Base-by-base conservation (phyloP, 2,113 vertebrate genomes). In the Tragelaphus buxtoni region DNA sequence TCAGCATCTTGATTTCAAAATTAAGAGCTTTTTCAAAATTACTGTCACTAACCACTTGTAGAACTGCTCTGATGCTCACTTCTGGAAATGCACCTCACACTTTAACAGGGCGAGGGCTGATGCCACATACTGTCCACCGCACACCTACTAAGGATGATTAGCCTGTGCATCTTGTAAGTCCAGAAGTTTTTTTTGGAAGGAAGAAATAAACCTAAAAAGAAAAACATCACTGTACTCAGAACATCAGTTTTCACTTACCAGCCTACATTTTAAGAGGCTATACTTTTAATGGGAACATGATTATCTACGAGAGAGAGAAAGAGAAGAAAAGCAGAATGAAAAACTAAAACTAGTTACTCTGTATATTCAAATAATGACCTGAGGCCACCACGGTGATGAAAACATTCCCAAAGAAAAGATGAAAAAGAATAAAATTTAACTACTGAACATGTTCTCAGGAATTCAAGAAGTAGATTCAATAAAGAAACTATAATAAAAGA, bases 11-110 rank as follows among this genome's bases (percentile, higher is more conserved):
- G 56, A 45, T 76, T 86, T 95, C 69, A 74, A 74, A 74, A 42
- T 81, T 30, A 94, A 95, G 35, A 88, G 65, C 53, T 94, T 35
- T 94, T 93, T 69, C 76, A 85, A 91, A 88, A 93, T 89, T 63
- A 76, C 26, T 90, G n/a, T 35, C 32, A 79, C 30, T 74, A 92
- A 76, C 22, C 28, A 81, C 28, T n/a, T 69, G 18, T 20, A 83
- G 22, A 95, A 77, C 86, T 81, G 47, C 77, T 85, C 69, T 96
- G 42, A 88, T 22, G 7, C 26, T 84, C 61, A 45, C 2, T 58
- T 91, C 16, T n/a, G 58, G 89, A 35, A 95, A 74, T 5, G 22
- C 13, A 80, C 49, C 30, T 92, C 35, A 79, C 5, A 95, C 16
- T 94, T 93, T 49, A 80, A 26, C 77, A 95, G 26, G 39, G 55